A percentile compares a stretch with the other conserved stretches of the same genome.
Conservation (phyloP, 2,113 vertebrate genomes). For the Erythrocercus mccallii region DNA sequence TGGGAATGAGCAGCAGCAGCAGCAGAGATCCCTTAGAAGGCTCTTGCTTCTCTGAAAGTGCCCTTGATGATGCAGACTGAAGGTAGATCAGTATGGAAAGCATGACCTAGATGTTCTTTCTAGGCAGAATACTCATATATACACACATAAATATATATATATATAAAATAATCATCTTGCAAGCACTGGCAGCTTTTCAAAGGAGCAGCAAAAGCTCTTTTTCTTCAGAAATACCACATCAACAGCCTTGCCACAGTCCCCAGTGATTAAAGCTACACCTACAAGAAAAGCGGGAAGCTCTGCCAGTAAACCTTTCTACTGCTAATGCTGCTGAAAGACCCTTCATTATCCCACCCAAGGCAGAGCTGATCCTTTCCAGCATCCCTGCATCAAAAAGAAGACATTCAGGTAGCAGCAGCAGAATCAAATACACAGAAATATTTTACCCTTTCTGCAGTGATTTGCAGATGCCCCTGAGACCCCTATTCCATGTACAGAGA, state of each 20-base stretch:
- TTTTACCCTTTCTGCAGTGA: not conserved
- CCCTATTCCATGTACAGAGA: accelerated
- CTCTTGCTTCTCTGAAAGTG: not conserved
- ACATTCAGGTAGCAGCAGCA: not conserved
- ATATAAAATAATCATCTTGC: not conserved
- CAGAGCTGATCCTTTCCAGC: not conserved
- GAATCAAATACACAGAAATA: not conserved
- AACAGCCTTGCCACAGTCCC: not conserved
- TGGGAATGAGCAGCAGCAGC: not conserved
- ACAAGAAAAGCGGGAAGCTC: slow-evolving; percentile 14
- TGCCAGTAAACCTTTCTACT: not conserved
- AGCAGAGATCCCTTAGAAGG: not conserved
- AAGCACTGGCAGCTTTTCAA: slow-evolving; percentile 14
- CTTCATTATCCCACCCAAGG: slow-evolving; percentile 32
- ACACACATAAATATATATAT: not conserved
- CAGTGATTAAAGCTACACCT: slow-evolving; percentile 42
- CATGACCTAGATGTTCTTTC: slow-evolving; percentile 24
- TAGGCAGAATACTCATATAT: not conserved
- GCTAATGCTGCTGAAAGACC: slow-evolving; percentile 9
- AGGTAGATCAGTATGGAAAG: slow-evolving; percentile 26
- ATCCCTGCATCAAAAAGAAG: not conserved
- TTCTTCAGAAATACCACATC: not conserved
- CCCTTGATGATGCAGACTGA: slow-evolving; percentile 19
- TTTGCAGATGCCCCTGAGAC: not conserved
- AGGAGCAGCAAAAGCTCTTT: not conserved